Percentiles rank a stretch among this genome's conserved stretches.
phyloP scores from a whole-genome alignment of 2,797 vertebrate genomes.

The Decapterus maruadsi region DNA sequence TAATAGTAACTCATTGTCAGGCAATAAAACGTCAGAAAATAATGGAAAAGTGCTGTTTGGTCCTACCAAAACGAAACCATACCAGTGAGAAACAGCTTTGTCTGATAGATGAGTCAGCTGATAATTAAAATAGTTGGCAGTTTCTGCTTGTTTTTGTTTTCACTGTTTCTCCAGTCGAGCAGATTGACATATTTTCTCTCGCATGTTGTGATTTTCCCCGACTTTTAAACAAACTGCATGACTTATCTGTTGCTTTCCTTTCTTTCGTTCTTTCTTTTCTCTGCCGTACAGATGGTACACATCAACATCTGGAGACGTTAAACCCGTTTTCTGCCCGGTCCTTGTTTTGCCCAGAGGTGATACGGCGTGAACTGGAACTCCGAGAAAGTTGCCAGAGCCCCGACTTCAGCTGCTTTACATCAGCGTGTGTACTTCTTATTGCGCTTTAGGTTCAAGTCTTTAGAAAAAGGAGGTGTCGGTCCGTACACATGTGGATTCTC shows the following conservation, averaged over 20 bases:
- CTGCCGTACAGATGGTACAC: background rate
- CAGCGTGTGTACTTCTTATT: background rate
- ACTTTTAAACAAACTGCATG: background rate
- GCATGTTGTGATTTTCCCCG: background rate
- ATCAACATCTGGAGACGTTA: background rate
- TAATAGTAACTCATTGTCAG: background rate
- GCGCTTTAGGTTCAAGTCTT: slow-evolving; percentile 7
- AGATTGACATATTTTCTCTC: background rate
- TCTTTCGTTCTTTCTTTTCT: background rate
- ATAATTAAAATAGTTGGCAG: background rate
- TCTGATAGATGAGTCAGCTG: background rate
- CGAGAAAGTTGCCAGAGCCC: background rate
- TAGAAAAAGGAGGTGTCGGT: background rate
- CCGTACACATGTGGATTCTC: slow-evolving; percentile 9
- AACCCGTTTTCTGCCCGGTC: background rate
- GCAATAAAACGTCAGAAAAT: background rate
- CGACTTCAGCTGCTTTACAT: slow-evolving; percentile 20
- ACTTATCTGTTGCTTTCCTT: background rate
- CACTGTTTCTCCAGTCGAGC: background rate
- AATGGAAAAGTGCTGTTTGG: background rate
- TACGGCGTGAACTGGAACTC: background rate
- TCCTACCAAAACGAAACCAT: too few relatives aligned
- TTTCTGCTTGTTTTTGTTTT: background rate
- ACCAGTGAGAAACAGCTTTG: background rate
- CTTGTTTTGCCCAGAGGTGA: background rate